phyloP scores from a whole-genome alignment of 2,113 vertebrate genomes.

The Bothrops jararaca region DNA sequence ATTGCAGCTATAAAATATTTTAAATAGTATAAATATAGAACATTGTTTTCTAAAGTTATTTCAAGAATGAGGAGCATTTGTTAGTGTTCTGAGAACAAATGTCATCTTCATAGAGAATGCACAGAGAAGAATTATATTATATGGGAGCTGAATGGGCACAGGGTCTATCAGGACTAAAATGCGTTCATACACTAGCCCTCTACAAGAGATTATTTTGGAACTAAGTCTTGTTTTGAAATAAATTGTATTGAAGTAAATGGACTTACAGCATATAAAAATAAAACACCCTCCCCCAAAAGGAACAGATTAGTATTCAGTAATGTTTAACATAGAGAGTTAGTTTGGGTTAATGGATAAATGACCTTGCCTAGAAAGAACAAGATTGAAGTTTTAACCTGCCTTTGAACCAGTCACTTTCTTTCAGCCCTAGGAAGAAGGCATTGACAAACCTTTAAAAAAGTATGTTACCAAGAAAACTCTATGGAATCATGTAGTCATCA shows the following conservation, averaged over 20 bases:
- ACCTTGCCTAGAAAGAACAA: background rate
- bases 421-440: background rate
- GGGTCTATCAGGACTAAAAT: background rate
- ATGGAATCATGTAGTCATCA: background rate
- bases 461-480: background rate
- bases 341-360: background rate
- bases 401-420: background rate
- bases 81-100: background rate
- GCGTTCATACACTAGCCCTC: accelerated
- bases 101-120: background rate
- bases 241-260: conserved; percentile 11
- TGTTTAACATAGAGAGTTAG: background rate
- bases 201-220: background rate
- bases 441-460: background rate
- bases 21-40: background rate
- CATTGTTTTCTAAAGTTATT: background rate
- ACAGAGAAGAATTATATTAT: background rate
- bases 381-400: background rate
- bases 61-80: background rate
- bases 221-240: background rate
- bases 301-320: conserved; percentile 11
- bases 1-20: background rate
- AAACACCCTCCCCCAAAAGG: too few species aligned
- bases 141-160: background rate
- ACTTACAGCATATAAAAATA: background rate